Percentiles rank a stretch among this genome's conserved stretches.
These are phyloP conservation scores for Squalus acanthias DNA, from an alignment of 2,797 vertebrate species.

Conservation along the genomic window DNA sequence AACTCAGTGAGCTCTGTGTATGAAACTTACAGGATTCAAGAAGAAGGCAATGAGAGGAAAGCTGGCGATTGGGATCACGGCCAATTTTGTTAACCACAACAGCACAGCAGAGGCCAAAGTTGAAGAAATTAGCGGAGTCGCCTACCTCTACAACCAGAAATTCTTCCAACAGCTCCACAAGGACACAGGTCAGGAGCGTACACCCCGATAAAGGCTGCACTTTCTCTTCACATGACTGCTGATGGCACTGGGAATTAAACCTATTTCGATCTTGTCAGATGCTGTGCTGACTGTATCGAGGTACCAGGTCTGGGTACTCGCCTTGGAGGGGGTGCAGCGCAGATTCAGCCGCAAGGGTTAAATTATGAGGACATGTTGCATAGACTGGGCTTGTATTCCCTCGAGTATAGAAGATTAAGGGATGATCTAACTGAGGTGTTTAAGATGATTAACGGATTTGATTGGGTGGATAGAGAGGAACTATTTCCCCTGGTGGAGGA, in stretches of 20 bases:
- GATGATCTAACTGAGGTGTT: background rate
- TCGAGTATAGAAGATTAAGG: background rate
- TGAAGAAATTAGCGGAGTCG: conserved; percentile 86
- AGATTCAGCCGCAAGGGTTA: background rate
- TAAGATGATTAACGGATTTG: background rate
- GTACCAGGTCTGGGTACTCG: background rate
- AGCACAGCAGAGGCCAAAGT: conserved; percentile 76
- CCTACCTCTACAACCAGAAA: conserved; percentile 90
- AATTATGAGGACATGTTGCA: background rate
- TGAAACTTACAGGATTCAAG: conserved; percentile 68
- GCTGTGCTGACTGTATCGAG: background rate
- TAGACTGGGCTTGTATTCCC: background rate
- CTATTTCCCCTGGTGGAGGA: too few species aligned
- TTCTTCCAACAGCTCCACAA: conserved; percentile 85
- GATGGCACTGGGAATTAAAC: background rate
- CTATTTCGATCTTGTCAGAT: background rate
- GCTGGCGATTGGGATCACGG: conserved; percentile 87
- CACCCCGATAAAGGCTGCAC: background rate
- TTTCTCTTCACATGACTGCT: background rate
- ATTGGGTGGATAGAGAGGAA: background rate
- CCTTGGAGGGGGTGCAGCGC: background rate
- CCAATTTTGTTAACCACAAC: conserved; percentile 79
- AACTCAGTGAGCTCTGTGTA: background rate
- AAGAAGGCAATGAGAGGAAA: conserved; percentile 83
- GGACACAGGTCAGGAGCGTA: conserved; percentile 65